Evolutionary conservation across 2,888 invertebrate species (phyloP), one percentile per base, ranked within the genome.

Genomic region (Lissocephala sabroskyi): DNA sequence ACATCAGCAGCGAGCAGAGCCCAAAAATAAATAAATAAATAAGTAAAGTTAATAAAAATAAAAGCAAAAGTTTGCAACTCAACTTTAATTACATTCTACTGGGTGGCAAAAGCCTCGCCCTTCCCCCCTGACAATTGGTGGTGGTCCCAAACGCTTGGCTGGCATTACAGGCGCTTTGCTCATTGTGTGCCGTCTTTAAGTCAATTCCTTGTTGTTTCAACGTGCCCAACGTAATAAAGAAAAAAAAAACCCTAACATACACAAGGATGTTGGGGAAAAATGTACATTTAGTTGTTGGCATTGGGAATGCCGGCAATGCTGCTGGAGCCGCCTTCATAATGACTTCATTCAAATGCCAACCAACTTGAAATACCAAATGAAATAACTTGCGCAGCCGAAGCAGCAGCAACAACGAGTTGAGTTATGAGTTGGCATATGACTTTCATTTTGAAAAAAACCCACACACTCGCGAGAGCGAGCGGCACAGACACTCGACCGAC

Each of bases 291-390:
- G 78, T 68, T 74, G 62, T 58, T 70, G 62, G 48, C 50, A 43
- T 39, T 30, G 55, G 7, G 23, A 55, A 48, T 59, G 61, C 46
- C 49, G 47, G 49, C 54, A 50, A 43, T 49, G 33, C 45, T 39
- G 19, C 47, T 48, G 14, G 16, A 39, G 52, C 58, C 62, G 71
- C 68, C 61, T 71, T 73, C 79, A 68, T 68, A 78, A 79, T 76
- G 77, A 73, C 77, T 73, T 73, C 79, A 73, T 73, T 79, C 78
- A 79, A 77, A 79, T 77, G 75, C 78, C 78, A 74, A 62, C 65
- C 56, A 60, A 77, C 79, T 78, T 73, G 77, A 78, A 78, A 71
- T 79, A 62, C 79, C 79, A 73, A 70, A 70, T 73, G 71, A 73
- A 70, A 79, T 76, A 78, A 79, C 71, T 73, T 79, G 52, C 49